Conservation (phyloP, 2,113 vertebrate genomes). For the Corapipo altera region DNA sequence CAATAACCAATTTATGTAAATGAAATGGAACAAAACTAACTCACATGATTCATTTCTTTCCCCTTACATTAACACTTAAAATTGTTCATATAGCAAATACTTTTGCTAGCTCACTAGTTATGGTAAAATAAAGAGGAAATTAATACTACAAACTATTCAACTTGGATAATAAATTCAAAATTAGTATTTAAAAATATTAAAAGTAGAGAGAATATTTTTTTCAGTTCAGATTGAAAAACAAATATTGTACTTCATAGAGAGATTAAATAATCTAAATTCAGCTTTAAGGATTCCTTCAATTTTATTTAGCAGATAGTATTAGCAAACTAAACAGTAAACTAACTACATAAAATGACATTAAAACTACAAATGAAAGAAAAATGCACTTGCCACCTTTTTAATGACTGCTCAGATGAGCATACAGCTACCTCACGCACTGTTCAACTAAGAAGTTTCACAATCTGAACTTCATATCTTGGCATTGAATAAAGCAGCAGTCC, state of each 20-base stretch:
- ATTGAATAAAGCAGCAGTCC: neutral
- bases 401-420: neutral
- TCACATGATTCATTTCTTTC: too few relatives aligned
- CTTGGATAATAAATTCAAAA: neutral
- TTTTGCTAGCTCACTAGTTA: neutral
- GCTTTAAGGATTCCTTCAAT: neutral
- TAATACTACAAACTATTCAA: neutral
- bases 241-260: neutral
- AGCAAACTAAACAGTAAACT: neutral
- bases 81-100: neutral
- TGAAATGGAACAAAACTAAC: neutral
- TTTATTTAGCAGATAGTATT: neutral
- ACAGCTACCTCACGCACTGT: neutral
- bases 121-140: neutral
- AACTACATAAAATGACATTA: neutral
- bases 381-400: neutral
- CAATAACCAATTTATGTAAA: neutral
- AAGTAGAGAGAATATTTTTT: neutral
- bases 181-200: neutral
- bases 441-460: neutral
- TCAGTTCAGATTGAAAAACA: neutral
- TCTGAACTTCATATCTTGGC: neutral
- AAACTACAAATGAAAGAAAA: neutral
- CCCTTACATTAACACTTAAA: neutral
- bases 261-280: neutral